Conservation (phyloP, 2,113 vertebrate genomes). For the Ammospiza caudacuta region DNA sequence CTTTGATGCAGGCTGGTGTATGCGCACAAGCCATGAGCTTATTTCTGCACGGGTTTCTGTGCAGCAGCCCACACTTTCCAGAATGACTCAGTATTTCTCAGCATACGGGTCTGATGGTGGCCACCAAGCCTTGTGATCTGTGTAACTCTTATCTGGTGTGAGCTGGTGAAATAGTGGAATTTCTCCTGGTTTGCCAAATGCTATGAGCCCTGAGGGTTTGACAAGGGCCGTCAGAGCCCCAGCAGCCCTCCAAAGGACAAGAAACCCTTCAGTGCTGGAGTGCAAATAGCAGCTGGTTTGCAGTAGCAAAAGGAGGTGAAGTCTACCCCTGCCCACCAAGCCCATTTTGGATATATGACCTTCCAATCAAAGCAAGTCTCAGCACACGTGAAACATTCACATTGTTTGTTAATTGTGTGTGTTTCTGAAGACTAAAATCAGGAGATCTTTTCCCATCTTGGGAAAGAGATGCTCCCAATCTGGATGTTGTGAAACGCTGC, state of each 20-base stretch:
- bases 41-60: not conserved
- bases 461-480: not conserved
- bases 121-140: not conserved
- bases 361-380: not conserved
- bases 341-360: not conserved
- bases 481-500: not conserved
- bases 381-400: fast-evolving
- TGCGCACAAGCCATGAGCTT: not conserved
- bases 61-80: not conserved
- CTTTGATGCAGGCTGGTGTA: not conserved
- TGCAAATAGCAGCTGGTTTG: not conserved
- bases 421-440: not conserved
- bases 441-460: not conserved
- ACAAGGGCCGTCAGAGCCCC: not conserved
- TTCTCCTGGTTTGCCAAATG: not conserved
- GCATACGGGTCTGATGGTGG: fast-evolving
- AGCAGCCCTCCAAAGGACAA: not conserved
- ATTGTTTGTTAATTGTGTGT: not conserved
- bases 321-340: not conserved
- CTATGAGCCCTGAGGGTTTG: not conserved
- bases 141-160: not conserved
- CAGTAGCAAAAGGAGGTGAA: not conserved
- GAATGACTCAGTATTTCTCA: not conserved
- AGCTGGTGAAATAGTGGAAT: not conserved
- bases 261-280: not conserved